These are phyloP conservation scores for Thumatha senex DNA, from an alignment of 2,888 invertebrate species.

Conservation along the genomic window DNA sequence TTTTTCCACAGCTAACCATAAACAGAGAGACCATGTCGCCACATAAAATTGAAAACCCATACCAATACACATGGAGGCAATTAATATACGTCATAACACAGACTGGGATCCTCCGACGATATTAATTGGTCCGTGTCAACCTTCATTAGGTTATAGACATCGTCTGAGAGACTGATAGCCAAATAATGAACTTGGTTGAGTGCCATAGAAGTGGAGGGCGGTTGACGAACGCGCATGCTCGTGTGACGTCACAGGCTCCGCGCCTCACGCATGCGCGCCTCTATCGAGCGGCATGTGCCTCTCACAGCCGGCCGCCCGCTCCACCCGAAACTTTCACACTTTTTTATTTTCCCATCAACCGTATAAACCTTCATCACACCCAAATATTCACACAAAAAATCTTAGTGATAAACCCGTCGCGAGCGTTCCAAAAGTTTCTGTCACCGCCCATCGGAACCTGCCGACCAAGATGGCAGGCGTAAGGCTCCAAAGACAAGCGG, in stretches of 20 bases:
- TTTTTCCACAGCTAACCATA: neutral
- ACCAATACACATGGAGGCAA: neutral
- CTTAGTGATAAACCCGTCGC: conserved; percentile 29
- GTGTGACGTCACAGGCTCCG: conserved; percentile 67
- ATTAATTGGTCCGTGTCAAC: conserved; percentile 46
- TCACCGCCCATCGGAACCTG: conserved; percentile 38
- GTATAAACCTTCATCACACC: conserved; percentile 56
- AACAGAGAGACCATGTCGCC: neutral
- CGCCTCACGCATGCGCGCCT: conserved; percentile 73
- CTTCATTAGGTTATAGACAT: conserved; percentile 40
- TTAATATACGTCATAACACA: conserved; percentile 10
- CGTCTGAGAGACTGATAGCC: conserved; percentile 49
- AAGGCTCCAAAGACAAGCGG: conserved; percentile 53
- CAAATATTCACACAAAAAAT: conserved; percentile 51
- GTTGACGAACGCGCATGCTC: conserved; percentile 60
- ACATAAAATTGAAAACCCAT: neutral
- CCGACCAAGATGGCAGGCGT: conserved; percentile 74
- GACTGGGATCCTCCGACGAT: conserved; percentile 12
- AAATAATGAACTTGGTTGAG: conserved; percentile 47
- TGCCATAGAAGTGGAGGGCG: conserved; percentile 48
- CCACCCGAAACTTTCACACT: conserved; percentile 70
- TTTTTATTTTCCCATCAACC: conserved; percentile 77
- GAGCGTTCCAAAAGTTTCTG: conserved; percentile 12
- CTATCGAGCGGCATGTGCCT: conserved; percentile 81
- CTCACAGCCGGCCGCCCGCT: conserved; percentile 73